These are phyloP conservation scores for Notiomystis cincta DNA, from an alignment of 2,113 vertebrate genomes.

Conservation along the genomic window DNA sequence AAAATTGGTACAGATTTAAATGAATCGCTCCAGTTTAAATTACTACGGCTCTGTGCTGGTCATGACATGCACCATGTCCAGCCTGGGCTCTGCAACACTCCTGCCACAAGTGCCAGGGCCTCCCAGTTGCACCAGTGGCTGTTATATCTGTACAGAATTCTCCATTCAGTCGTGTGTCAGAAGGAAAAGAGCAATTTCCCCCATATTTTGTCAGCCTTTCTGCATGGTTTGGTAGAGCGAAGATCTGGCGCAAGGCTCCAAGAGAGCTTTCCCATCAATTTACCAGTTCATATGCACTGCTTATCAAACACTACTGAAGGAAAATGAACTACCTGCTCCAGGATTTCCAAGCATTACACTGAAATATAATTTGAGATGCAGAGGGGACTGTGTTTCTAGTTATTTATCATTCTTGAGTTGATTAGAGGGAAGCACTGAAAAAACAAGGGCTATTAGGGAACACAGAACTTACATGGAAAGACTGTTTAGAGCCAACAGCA, in stretches of 20 bases:
- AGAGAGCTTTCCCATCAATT: not conserved
- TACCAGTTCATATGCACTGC: not conserved
- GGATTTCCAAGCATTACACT: not conserved
- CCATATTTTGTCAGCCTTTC: not conserved
- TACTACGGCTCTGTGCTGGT: rapidly evolving
- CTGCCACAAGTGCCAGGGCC: not conserved
- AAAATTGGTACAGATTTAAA: not conserved
- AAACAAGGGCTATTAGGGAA: not conserved
- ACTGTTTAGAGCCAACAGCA: not conserved
- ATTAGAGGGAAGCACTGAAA: not conserved
- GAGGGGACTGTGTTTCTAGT: not conserved
- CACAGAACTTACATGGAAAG: not conserved
- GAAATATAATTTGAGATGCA: not conserved
- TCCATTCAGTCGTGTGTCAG: not conserved
- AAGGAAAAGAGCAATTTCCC: not conserved
- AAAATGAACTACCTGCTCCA: not conserved
- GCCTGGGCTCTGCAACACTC: not conserved
- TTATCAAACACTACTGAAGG: not conserved
- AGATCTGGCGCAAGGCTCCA: not conserved
- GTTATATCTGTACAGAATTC: not conserved
- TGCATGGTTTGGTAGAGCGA: rapidly evolving
- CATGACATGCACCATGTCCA: not conserved
- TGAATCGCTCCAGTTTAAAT: not conserved
- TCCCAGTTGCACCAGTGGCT: not conserved
- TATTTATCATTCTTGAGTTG: not conserved